Percentiles rank a stretch among this genome's conserved stretches.
Evolutionary conservation across 2,888 invertebrate genomes (phyloP).

Genomic region (Pasiphila rectangulata): DNA sequence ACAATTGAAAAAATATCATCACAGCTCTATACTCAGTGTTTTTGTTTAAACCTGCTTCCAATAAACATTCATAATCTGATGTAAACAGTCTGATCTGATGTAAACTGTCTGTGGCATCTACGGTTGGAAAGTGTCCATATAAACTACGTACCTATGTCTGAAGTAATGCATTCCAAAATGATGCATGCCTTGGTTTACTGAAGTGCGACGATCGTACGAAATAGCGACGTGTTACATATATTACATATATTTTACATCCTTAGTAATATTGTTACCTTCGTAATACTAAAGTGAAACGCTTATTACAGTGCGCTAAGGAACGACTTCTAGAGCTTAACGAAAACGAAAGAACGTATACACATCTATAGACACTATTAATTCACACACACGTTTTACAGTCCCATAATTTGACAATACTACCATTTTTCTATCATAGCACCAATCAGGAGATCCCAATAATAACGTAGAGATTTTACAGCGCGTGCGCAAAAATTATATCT

Average conservation of each 20-base stretch:
- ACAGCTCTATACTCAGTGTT: conserved; percentile 7
- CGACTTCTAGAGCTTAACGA: too few relatives aligned
- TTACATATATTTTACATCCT: too few relatives aligned
- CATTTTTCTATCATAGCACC: conserved; percentile 45
- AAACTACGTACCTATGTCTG: conserved; percentile 21
- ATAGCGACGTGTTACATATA: conserved; percentile 45
- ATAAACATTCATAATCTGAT: not conserved
- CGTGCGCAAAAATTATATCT: conserved; percentile 40
- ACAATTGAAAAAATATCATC: conserved; percentile 19
- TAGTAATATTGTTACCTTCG: too few relatives aligned
- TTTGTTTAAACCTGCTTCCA: conserved; percentile 2
- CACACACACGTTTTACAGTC: too few relatives aligned
- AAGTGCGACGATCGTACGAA: conserved; percentile 61
- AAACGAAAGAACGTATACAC: too few relatives aligned
- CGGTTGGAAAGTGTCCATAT: conserved; percentile 23
- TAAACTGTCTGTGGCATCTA: conserved; percentile 7
- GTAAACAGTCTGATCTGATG: not conserved
- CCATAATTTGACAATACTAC: conserved; percentile 25
- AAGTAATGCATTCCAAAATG: conserved; percentile 36
- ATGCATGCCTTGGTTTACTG: conserved; percentile 42
- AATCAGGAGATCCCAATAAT: conserved; percentile 39
- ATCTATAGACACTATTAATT: too few relatives aligned
- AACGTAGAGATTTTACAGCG: conserved; percentile 38
- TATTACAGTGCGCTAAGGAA: not conserved
- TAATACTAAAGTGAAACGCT: not conserved